Percentiles rank a stretch among this genome's conserved stretches.
These are phyloP conservation scores for Cryptophagus acutangulus DNA, from an alignment of 2,888 invertebrate species.

Conservation along the genomic window DNA sequence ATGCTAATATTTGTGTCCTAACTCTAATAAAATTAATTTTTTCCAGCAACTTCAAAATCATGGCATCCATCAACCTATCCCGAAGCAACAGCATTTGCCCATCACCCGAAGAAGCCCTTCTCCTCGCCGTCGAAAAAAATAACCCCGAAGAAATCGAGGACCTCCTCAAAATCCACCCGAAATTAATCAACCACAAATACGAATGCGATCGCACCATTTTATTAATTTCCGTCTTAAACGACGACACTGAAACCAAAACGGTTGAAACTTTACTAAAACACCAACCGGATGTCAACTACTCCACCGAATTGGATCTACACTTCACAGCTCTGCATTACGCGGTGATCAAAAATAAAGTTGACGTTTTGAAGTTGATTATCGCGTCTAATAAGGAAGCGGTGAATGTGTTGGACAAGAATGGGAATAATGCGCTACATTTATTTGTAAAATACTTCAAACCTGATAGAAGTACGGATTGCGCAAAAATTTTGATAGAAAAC, in stretches of 20 bases:
- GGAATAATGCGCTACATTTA: constrained; percentile 40
- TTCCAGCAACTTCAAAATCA: no score
- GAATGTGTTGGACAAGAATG: constrained; percentile 29
- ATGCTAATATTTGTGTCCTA: no score
- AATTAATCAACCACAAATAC: constrained; percentile 54
- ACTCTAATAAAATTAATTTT: no score
- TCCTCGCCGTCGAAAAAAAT: constrained; percentile 52
- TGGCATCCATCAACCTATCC: no score
- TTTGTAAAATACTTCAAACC: no score
- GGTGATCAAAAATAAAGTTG: constrained; percentile 39
- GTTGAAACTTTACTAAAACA: constrained; percentile 55
- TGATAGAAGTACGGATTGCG: no score
- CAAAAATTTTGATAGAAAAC: constrained; percentile 29
- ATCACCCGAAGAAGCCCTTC: constrained; percentile 42
- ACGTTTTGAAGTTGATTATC: constrained; percentile 6
- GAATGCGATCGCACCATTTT: constrained; percentile 53
- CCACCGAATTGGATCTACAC: constrained; percentile 49
- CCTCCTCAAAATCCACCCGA: constrained; percentile 49
- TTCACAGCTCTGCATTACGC: constrained; percentile 65
- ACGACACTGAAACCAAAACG: constrained; percentile 53
- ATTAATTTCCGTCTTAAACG: constrained; percentile 46
- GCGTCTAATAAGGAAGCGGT: constrained; percentile 19
- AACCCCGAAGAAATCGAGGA: constrained; percentile 53
- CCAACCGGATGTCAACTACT: constrained; percentile 58
- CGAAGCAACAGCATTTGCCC: constrained; percentile 39